Evolutionary conservation across 2,888 invertebrate species (phyloP), one percentile per base, ranked within the genome.

Genomic region (Perithous albicinctus): DNA sequence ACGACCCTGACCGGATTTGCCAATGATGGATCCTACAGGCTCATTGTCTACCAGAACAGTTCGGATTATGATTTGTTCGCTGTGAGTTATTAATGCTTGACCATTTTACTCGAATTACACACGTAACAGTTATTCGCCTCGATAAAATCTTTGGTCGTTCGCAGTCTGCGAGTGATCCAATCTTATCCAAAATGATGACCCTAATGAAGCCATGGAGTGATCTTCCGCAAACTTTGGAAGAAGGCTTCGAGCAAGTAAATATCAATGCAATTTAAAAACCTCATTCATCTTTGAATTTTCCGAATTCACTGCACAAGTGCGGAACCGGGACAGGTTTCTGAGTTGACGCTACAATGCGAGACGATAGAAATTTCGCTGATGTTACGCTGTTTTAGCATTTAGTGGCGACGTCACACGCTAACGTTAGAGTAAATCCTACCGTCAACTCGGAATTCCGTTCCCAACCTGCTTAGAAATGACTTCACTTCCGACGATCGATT

Each of bases 1-100:
- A 75, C 84, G 7, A 88, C 85, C 8, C 4, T 90, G n/a, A 85
- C 89, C 12, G 90, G 85, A 15, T 91, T 90, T 32, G 85, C 85
- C 4, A 23, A 78, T 0, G 87, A 90, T 6, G 88, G 88, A 4
- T 84, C 88, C 0, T 92, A 91, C 77, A 72, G 78, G 26, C 59
- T 92, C 15, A 87, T 89, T 10, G 86, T 85, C 4, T 77, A 86
- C 15, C 82, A 73, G 41, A 84, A 88, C 29, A 89, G 89, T 35
- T 87, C 88, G 0, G 88, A 91, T 38, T 86, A 87, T 43, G 86
- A 88, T 18, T 43, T 86, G 32, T 85, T 89, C 32, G 20, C 69
- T 26, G 91, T 90, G 70, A 84, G 86, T 80, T 10, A 56, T 46
- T 20, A 32, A 15, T 35, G n/a, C n/a, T n/a, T n/a, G n/a, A n/a